Evolutionary conservation across 2,797 vertebrate species (phyloP), one percentile per base, ranked within the genome.

Genomic region (Sebastes ruberrimus): DNA sequence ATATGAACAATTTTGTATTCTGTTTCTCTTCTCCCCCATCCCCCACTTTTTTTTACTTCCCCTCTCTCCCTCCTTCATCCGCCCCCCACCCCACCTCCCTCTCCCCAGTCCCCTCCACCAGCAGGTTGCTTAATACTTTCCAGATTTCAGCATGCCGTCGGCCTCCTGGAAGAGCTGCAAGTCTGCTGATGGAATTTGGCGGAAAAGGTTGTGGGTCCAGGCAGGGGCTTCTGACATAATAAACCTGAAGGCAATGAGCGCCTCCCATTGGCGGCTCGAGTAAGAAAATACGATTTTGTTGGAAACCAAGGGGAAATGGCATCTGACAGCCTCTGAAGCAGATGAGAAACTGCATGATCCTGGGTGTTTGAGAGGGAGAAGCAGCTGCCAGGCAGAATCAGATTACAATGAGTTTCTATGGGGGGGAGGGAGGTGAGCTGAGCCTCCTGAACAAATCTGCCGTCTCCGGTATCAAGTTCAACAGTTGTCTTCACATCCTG

Each of bases 91-190:
- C 88, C 64, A 63, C 80, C 86, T 61, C 42, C 68, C 83, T 78
- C 74, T 74, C 80, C 81, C 74, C 80, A 84, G n/a, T 84, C 80
- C 89, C 79, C 87, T 90, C 82, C 86, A 92, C 91, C 93, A 93
- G 94, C 95, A 96, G 95, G 95, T 95, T 96, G 94, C 93, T 94
- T 96, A 96, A 96, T 96, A 92, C 91, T 94, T 96, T 96, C 95
- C 95, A 96, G 95, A 96, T 96, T 95, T 93, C 92, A 72, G 91
- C 93, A 89, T 92, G 92, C 93, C 86, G 82, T 89, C 84, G 88
- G 87, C 85, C 92, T 94, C 78, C 88, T 94, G 93, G 92, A 95
- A 92, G 92, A 90, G 84, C 80, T 83, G 89, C 90, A 80, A 92
- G 81, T 94, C 91, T 92, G 90, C 90, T 93, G 93, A 95, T 94